These are phyloP conservation scores for Tinea trinotella DNA, from an alignment of 2,888 invertebrate genomes.

Conservation along the genomic window DNA sequence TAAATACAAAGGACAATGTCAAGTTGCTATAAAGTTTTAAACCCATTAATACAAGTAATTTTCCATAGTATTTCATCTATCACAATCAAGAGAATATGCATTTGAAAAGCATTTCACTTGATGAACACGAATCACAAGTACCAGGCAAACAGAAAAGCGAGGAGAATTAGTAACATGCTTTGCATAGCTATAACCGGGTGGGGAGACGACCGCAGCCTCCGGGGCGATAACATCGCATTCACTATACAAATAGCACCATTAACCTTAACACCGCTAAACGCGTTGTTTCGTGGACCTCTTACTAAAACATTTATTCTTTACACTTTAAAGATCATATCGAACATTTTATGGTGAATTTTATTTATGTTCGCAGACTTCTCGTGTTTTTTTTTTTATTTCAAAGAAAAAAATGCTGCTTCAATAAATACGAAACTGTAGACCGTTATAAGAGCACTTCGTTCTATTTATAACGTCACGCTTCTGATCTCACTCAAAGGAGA, in stretches of 20 bases:
- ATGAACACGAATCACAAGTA: not conserved
- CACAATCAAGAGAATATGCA: too few relatives aligned
- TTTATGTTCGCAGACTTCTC: not conserved
- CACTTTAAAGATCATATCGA: not conserved
- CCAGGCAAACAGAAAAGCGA: constrained; percentile 1
- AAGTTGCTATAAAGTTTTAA: too few relatives aligned
- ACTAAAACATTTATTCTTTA: not conserved
- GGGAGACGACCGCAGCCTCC: constrained; percentile 29
- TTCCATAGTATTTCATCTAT: too few relatives aligned
- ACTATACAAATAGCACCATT: constrained; percentile 62
- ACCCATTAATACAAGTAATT: too few relatives aligned
- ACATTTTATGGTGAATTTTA: not conserved
- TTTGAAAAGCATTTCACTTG: too few relatives aligned
- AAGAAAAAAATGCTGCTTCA: too few relatives aligned
- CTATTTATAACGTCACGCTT: too few relatives aligned
- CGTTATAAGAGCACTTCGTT: too few relatives aligned
- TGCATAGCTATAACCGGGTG: not conserved
- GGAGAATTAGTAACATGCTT: not conserved
- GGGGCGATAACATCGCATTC: constrained; percentile 50
- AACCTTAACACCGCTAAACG: constrained; percentile 56
- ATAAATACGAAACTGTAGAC: too few relatives aligned
- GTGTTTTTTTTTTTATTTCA: too few relatives aligned
- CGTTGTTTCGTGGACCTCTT: constrained; percentile 35
- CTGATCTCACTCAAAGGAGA: too few relatives aligned
- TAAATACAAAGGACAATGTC: too few relatives aligned